Evolutionary conservation across 2,888 invertebrate species (phyloP).

Genomic region (Cybosia mesomella): DNA sequence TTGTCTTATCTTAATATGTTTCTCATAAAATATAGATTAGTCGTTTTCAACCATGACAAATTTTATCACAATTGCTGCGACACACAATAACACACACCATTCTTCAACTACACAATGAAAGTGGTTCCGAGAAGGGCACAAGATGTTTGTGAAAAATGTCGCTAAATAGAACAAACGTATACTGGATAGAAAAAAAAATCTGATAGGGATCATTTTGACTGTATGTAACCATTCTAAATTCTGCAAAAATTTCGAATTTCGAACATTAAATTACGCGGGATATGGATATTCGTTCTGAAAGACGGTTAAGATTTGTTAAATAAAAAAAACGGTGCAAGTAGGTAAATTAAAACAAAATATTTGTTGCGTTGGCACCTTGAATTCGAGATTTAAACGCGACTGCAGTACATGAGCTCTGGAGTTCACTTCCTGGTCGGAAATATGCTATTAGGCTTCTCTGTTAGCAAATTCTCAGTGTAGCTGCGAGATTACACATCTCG

Average conservation of each 20-base stretch:
- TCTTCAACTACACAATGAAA: constrained; percentile 46
- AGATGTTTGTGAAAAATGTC: constrained; percentile 55
- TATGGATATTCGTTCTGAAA: background rate
- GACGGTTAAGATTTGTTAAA: background rate
- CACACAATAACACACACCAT: constrained; percentile 44
- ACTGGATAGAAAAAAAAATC: constrained; percentile 13
- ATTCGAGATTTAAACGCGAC: background rate
- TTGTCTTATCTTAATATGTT: background rate
- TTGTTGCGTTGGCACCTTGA: background rate
- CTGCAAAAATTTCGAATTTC: background rate
- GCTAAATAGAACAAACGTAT: constrained; percentile 26
- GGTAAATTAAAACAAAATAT: background rate
- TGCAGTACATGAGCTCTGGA: background rate
- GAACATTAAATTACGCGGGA: background rate
- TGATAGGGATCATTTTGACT: constrained; percentile 3
- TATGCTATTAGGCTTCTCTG: no score
- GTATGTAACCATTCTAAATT: background rate
- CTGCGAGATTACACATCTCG: no score
- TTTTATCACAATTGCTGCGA: constrained; percentile 29
- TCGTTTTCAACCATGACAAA: constrained; percentile 20
- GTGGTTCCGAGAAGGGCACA: constrained; percentile 49
- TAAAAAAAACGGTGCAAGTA: background rate
- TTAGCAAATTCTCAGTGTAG: no score
- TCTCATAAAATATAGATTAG: background rate
- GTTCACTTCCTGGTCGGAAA: background rate